Base-by-base conservation (phyloP, 2,113 vertebrate species). In the Thalassarche chlororhynchos region DNA sequence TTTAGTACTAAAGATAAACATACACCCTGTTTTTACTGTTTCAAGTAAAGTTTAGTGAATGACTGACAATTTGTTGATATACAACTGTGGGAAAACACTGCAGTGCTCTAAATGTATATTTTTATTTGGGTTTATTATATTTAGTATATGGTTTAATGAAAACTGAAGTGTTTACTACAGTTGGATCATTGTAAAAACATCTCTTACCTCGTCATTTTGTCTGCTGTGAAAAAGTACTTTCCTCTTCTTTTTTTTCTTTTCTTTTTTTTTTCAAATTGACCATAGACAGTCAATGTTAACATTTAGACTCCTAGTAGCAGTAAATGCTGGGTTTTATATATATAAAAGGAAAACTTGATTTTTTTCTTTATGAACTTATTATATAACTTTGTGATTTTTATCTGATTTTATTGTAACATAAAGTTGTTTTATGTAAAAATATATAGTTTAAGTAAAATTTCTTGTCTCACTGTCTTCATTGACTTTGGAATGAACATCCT, bases 381-480 rank as follows among this genome's bases (percentile, higher is more conserved):
- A 97, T 98, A 96, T 95, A 98, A 97, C 98, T 99, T 98, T 98
- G 98, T 99, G 98, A 98, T 98, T 98, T 98, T 98, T 98, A 98
- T 98, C 95, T 98, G 97, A 98, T 99, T 98, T 98, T 99, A 98
- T 98, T 99, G 98, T 99, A 99, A 97, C 97, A 98, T 97, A 98
- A 98, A 98, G 97, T 97, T 98, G 96, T 98, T 98, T 97, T 99
- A 98, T 99, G 98, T 99, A 98, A 98, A 99, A 99, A 99, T 99
- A 98, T 98, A 98, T 98, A 98, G 98, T 99, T 99, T 99, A 98
- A 98, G 98, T 98, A 99, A 96, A 98, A 98, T 49, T 46, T 31
- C 38, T 77, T 94, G 95, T 97, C 65, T 79, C 52, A 12, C 85
- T 98, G 97, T 90, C 86, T 86, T 96, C 75, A 83, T 75, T 96